Base-by-base conservation (phyloP, 1,140 invertebrate species). In the Drosophila sturtevanti region DNA sequence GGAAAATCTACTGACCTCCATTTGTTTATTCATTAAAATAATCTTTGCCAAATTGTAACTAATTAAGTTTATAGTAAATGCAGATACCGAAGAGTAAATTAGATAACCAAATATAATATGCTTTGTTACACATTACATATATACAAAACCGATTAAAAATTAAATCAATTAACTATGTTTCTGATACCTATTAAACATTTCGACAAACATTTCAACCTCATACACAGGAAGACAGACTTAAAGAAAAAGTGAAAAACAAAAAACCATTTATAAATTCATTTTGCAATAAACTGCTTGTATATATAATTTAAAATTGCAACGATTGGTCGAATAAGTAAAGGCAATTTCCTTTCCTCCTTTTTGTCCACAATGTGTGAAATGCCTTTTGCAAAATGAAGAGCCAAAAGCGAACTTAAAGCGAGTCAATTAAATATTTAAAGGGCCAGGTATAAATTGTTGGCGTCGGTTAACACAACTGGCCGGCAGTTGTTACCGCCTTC, bases 401-500 rank as follows among this genome's bases (percentile, higher is more conserved):
- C 41, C 41, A 16, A 48, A 16, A 48, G 41, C 41, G 9, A 21
- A 55, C 27, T 55, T 55, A 27, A 21, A 60, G 59, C 54, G 44
- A 81, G 68, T 79, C 79, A 79, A 89, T 87, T 82, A 89, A 78
- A 79, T 89, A 89, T 87, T 87, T 72, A 79, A 72, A 72, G 64
- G 41, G 41, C 41, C 62, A 48, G 74, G 52, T 81, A 63, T 74
- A 68, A 87, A 87, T 75, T 79, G 72, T 68, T 67, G 70, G 62
- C 58, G 41, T 16, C 64, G 65, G 64, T 78, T 70, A 85, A 73
- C 64, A 38, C 35, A 59, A 34, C 48, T 16, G 31, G 37, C 48
- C 34, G 18, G 6, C 22, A n/a, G 22, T 59, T 71, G 54, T 62
- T 69, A 37, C 72, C 68, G 68, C 63, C 75, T 79, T 82, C 62